These are phyloP conservation scores for Brotula barbata DNA, from an alignment of 2,797 vertebrate genomes.

Conservation along the genomic window DNA sequence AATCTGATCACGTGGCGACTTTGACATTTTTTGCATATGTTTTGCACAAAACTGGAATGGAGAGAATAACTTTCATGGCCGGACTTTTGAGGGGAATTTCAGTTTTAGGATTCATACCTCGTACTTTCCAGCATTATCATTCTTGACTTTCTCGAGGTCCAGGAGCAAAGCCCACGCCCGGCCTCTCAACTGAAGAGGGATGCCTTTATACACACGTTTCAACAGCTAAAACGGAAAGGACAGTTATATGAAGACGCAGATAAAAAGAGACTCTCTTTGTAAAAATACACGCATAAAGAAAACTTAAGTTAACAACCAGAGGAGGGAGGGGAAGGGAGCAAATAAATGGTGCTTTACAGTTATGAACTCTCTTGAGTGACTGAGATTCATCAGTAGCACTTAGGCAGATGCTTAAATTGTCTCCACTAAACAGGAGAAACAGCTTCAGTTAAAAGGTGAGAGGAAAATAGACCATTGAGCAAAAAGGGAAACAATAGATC, in stretches of 20 bases:
- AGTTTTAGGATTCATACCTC: conserved; percentile 72
- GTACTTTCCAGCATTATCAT: conserved; percentile 84
- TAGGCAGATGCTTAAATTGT: conserved; percentile 17
- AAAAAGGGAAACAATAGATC: conserved; percentile 40
- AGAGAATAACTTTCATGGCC: background rate
- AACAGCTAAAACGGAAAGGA: conserved; percentile 75
- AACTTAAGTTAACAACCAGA: background rate
- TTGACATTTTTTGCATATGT: too few species aligned
- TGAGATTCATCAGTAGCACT: conserved; percentile 21
- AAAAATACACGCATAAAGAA: background rate
- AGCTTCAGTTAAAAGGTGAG: conserved; percentile 41
- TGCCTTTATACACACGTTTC: conserved; percentile 86
- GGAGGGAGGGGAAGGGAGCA: background rate
- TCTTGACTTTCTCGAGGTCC: conserved; percentile 84
- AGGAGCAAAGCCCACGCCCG: conserved; percentile 86
- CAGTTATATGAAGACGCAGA: conserved; percentile 4
- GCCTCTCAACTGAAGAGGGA: conserved; percentile 85
- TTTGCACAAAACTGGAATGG: too few species aligned
- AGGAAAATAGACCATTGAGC: conserved; percentile 45
- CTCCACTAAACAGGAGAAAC: conserved; percentile 13
- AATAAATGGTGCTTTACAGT: conserved; percentile 9
- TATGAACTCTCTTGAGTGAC: conserved; percentile 21
- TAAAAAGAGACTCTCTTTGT: conserved; percentile 9
- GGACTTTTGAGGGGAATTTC: background rate
- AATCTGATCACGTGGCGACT: too few species aligned